Conservation (phyloP, 2,113 vertebrate genomes). For the Tachuris rubrigastra region DNA sequence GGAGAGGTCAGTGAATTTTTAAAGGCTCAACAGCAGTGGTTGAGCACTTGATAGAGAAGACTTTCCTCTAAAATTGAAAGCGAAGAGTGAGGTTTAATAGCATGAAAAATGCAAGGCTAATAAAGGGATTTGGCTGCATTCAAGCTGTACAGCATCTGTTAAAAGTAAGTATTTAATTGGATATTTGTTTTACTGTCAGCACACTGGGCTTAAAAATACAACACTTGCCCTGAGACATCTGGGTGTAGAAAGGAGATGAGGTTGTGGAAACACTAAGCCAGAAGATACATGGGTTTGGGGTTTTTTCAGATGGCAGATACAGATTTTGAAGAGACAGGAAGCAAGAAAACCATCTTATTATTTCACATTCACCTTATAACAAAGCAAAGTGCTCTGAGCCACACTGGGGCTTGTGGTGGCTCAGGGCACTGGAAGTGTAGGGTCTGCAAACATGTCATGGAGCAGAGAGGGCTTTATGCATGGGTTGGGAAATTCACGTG, state of each 20-base stretch:
- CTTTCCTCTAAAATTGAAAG: background rate
- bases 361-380: background rate
- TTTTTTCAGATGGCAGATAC: background rate
- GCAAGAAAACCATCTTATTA: background rate
- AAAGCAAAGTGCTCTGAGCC: background rate
- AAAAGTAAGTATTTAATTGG: background rate
- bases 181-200: conserved; percentile 2
- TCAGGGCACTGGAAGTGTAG: background rate
- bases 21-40: background rate
- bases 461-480: background rate
- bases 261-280: background rate
- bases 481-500: background rate
- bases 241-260: background rate
- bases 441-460: background rate
- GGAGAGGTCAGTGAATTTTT: background rate
- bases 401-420: background rate
- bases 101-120: background rate
- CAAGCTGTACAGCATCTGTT: background rate
- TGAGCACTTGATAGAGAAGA: background rate
- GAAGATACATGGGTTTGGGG: background rate
- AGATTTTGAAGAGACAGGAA: background rate
- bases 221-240: background rate
- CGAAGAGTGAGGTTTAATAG: background rate
- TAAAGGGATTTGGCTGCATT: background rate
- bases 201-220: background rate